Base-by-base conservation (phyloP, 2,888 invertebrate species). In the Hecatera dysodea region DNA sequence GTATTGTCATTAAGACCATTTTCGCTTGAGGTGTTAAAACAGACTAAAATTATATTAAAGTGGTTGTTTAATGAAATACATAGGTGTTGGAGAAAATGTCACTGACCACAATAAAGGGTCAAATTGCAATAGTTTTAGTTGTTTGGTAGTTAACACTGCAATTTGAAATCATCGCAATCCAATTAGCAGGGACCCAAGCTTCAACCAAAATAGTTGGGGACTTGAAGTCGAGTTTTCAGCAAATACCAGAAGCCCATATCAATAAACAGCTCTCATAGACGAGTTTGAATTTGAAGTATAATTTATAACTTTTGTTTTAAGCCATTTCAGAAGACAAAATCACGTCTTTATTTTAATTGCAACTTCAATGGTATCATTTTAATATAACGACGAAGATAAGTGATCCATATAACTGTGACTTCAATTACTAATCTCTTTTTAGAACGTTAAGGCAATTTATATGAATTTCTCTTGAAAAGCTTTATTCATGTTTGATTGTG, bases 111-210 rank as follows among this genome's bases (percentile, higher is more conserved):
- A 12, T 53, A 44, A 46, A 50, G 75, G 69, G 61, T 70, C 27
- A 59, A 75, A 75, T 62, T 53, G 62, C 27, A 27, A 62, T 75
- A 61, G 74, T 75, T 74, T 61, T 24, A 61, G 36, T 50, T 29
- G 46, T 75, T 75, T 62, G 29, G 42, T n/a, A 60, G 27, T 73
- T 74, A 74, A 56, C 68, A 57, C 56, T 15, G 61, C 15, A 0
- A 62, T 68, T 75, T 24, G n/a, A 29, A 74, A 74, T 74, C 29
- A 75, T 61, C 22, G 33, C 11, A 42, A 55, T 9, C 44, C 56
- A 22, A 72, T 72, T 72, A 64, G 8, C 46, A 42, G 39, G 39
- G 24, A 29, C 53, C 71, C 44, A 46, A 61, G 0, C 9, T n/a
- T 5, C 19, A 73, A 19, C 42, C 27, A 17, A 66, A 66, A 50